Evolutionary conservation across 2,113 vertebrate species (phyloP), one percentile per base, ranked within the genome.

Genomic region (Cephalopterus ornatus): DNA sequence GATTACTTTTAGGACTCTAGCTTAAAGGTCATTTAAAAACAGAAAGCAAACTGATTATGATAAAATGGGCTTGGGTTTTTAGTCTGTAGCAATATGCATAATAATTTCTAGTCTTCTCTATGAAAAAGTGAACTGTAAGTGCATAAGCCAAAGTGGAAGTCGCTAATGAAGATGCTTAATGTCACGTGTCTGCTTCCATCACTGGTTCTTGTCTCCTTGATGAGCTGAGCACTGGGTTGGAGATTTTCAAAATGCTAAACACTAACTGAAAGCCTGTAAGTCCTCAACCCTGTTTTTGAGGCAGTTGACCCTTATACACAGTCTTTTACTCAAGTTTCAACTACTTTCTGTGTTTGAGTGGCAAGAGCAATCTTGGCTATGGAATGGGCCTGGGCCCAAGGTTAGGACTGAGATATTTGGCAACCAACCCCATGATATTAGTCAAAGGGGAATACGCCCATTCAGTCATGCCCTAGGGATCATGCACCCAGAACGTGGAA

Each of bases 301-400:
- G 13, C 4, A 50, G 8, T 58, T 76, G 11, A 41, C 11, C 3
- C 7, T 70, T 81, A 35, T 67, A 44, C 4, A 5, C 0, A 1
- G 12, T 11, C 30, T 75, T 63, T 72, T 72, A 76, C 8, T 49
- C 7, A n/a, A 28, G n/a, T 24, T 80, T 55, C 32, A 61, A 46
- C 13, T 86, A 0, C 0, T 50, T 68, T 42, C 35, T 59, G 9
- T 56, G 47, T 46, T 85, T 83, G 26, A 71, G n/a, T 19, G 21
- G 20, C 32, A 67, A 42, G 75, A 83, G 20, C 14, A 55, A 8
- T 72, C 39, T 63, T 26, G 32, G 19, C 16, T 58, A 59, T 23
- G 8, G 7, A 66, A 61, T 21, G 12, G 50, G 6, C 11, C 8
- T 7, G 19, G 7, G 8, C 4, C 14, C 58, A 89, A 72, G 33